Percentiles rank a stretch among this genome's conserved stretches.
These are phyloP conservation scores for Tholera decimalis DNA, from an alignment of 2,888 invertebrate species.

Conservation along the genomic window DNA sequence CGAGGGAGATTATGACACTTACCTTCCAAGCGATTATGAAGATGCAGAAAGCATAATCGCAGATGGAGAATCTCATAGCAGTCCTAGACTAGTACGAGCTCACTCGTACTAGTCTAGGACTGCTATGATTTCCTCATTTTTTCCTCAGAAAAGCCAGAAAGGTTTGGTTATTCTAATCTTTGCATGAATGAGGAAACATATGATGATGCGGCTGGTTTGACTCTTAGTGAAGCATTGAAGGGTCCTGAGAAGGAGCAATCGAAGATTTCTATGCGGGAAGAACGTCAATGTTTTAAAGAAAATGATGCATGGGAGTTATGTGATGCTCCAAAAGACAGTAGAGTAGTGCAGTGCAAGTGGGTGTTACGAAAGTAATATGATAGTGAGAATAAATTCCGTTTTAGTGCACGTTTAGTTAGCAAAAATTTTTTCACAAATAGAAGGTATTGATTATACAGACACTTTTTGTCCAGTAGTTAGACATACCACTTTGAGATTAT, in stretches of 20 bases:
- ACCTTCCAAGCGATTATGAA: background rate
- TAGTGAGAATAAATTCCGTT: background rate
- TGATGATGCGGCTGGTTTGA: background rate
- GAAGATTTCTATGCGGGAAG: background rate
- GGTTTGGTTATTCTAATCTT: background rate
- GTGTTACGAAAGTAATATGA: background rate
- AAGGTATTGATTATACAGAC: background rate
- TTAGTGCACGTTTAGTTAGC: background rate
- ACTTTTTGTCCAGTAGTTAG: background rate
- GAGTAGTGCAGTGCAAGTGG: constrained; percentile 8
- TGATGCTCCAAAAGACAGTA: background rate
- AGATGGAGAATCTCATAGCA: background rate
- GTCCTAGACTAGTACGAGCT: background rate
- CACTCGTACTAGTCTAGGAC: no score
- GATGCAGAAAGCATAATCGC: background rate
- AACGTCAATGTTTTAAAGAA: background rate
- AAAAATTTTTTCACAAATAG: background rate
- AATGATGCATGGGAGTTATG: constrained; percentile 10
- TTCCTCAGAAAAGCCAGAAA: background rate
- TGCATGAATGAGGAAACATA: background rate
- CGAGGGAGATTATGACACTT: background rate
- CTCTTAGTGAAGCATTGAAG: background rate
- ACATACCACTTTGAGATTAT: background rate
- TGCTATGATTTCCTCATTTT: no score
- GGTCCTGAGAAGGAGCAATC: constrained; percentile 8